These are phyloP conservation scores for Chesias legatella DNA, from an alignment of 2,888 invertebrate species.

Conservation along the genomic window DNA sequence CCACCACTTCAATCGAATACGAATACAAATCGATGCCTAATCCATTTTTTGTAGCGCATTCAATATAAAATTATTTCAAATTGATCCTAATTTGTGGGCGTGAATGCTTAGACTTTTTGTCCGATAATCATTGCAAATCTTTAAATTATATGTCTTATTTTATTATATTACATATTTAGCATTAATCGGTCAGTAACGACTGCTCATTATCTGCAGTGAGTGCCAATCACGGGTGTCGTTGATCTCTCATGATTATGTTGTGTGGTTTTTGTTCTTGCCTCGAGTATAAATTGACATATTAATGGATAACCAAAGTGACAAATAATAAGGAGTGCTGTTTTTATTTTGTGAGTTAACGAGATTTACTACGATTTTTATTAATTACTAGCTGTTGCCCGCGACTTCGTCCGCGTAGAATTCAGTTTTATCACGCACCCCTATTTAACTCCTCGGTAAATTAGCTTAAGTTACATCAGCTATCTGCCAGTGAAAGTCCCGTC, in stretches of 20 bases:
- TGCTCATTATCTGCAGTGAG: constrained; percentile 39
- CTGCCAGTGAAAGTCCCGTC: too few relatives aligned
- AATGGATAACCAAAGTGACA: not conserved
- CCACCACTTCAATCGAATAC: constrained; percentile 3
- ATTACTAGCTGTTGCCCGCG: too few relatives aligned
- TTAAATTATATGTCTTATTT: constrained; percentile 10
- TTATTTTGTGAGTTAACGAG: not conserved
- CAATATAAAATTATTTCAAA: constrained; percentile 11
- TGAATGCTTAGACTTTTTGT: constrained; percentile 19
- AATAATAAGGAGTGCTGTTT: constrained; percentile 4
- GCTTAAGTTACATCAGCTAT: too few relatives aligned
- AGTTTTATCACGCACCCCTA: too few relatives aligned
- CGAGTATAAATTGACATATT: constrained; percentile 5
- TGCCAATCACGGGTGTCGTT: constrained; percentile 52
- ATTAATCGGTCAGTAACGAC: constrained; percentile 44
- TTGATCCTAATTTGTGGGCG: constrained; percentile 23
- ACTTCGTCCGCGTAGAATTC: too few relatives aligned
- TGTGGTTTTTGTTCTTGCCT: too few relatives aligned
- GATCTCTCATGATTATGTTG: constrained; percentile 34
- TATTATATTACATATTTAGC: constrained; percentile 39
- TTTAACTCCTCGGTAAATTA: too few relatives aligned
- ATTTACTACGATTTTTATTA: too few relatives aligned
- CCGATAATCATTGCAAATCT: constrained; percentile 24
- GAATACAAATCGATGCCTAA: too few relatives aligned
- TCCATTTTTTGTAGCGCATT: constrained; percentile 20